Base-by-base conservation (phyloP, 2,797 vertebrate species). In the Enteromius anoplus region DNA sequence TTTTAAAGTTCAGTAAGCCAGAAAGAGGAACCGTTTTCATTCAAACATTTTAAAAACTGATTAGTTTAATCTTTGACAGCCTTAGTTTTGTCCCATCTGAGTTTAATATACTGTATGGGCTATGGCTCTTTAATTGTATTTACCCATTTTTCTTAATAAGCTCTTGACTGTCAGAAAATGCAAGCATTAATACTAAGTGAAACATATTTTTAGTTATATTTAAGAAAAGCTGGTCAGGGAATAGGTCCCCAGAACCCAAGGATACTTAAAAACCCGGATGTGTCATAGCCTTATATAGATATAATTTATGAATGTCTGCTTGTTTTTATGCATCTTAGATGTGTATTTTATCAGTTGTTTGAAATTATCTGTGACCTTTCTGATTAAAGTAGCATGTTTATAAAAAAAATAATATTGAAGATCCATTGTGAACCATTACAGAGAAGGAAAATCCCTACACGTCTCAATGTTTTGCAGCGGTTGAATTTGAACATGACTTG, bases 381-480 rank as follows among this genome's bases (percentile, higher is more conserved):
- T 84, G 47, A 72, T 88, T 82, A 85, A 88, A 86, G 69, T 81
- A 86, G 85, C 70, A 85, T 87, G 82, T 88, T 75, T 76, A 64
- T 72, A 85, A 82, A 85, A 82, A 85, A 84, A 66, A 23, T 82
- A 78, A 76, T 83, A 82, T 84, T 89, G 91, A 90, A 94, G 95
- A 95, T 94, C 92, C 93, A 95, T 95, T 96, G 95, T 93, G 94
- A 96, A 94, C 95, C 92, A 87, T 96, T 88, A 88, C 85, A 92
- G 86, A 89, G 83, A 86, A 93, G 90, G 87, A 96, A 96, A 96
- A 78, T 71, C 86, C 88, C 95, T 96, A 95, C 96, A 95, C 95
- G 75, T 97, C 96, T 95, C 96, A 95, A 97, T 97, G 96, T 98
- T 96, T 97, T 97, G 91, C 97, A 97, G 97, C 96, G 93, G 94